A percentile compares a stretch with the other conserved stretches of the same genome.
phyloP scores from a whole-genome alignment of 2,888 invertebrate genomes.

The Drosophila prostipennis region DNA sequence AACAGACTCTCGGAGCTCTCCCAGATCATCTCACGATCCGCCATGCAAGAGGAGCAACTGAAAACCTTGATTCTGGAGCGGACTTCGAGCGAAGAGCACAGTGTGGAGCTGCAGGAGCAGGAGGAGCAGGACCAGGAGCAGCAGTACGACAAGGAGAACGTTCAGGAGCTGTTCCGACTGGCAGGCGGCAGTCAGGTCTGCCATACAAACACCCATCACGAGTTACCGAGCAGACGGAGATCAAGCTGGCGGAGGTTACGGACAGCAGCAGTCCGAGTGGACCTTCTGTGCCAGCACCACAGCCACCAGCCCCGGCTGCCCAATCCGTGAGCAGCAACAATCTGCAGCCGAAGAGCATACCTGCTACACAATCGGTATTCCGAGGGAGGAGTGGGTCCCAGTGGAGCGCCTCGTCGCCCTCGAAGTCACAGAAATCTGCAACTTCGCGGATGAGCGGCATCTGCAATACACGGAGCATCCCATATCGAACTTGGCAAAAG shows the following conservation, averaged over 20 bases:
- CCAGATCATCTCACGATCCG: conserved; percentile 88
- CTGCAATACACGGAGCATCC: conserved; percentile 81
- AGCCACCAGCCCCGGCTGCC: conserved; percentile 5
- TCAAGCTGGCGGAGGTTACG: conserved; percentile 75
- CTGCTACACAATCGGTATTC: conserved; percentile 84
- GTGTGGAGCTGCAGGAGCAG: conserved; percentile 89
- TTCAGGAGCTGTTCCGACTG: conserved; percentile 85
- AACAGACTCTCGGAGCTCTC: conserved; percentile 93
- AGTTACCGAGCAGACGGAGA: conserved; percentile 83
- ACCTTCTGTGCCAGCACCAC: conserved; percentile 7
- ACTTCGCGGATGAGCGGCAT: conserved; percentile 83
- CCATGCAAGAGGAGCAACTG: conserved; percentile 94
- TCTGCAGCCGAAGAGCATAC: conserved; percentile 83
- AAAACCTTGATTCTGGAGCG: conserved; percentile 95
- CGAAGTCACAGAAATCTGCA: conserved; percentile 83
- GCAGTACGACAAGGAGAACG: conserved; percentile 82
- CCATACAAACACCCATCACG: conserved; percentile 84
- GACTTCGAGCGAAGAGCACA: conserved; percentile 97
- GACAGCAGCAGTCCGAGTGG: conserved; percentile 58
- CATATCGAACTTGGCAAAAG: conserved; percentile 80
- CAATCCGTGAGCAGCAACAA: conserved; percentile 29
- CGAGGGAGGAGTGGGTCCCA: conserved; percentile 57
- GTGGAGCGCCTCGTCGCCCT: conserved; percentile 81
- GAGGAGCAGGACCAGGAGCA: conserved; percentile 87
- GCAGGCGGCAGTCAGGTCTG: conserved; percentile 81